A percentile compares a stretch with the other conserved stretches of the same genome.
Evolutionary conservation across 2,113 vertebrate species (phyloP).

Genomic region (Tylochromis polylepis): DNA sequence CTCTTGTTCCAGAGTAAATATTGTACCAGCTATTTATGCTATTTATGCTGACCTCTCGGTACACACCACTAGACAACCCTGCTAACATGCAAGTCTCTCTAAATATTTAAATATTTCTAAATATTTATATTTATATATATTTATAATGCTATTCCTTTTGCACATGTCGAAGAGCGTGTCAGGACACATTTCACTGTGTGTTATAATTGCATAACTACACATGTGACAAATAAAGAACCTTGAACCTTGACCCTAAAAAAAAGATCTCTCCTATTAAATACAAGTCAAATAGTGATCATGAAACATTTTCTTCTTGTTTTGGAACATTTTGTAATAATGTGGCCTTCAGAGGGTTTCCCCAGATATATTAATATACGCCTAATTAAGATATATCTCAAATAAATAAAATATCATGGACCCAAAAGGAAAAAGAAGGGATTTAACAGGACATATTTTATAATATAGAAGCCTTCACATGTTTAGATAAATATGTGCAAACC

Average conservation of each 20-base stretch:
- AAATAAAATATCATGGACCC: not conserved
- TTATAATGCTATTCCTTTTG: no score
- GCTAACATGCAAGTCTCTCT: not conserved
- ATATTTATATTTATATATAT: no score
- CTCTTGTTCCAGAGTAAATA: not conserved
- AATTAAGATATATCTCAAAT: not conserved
- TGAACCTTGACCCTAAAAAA: not conserved
- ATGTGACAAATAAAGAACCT: no score
- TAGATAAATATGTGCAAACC: not conserved
- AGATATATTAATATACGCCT: not conserved
- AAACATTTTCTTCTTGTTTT: not conserved
- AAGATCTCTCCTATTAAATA: not conserved
- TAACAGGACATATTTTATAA: not conserved
- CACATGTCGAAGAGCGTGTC: no score
- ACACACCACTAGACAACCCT: not conserved
- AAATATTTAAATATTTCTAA: no score
- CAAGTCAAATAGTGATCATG: not conserved
- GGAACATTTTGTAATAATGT: not conserved
- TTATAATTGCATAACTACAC: no score
- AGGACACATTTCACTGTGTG: no score
- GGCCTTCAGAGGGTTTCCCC: not conserved
- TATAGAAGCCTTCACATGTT: not conserved
- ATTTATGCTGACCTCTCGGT: not conserved
- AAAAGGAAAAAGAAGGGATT: not conserved
- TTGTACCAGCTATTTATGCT: conserved; percentile 1